Base-by-base conservation (phyloP, 2,113 vertebrate species). In the Trichomycterus rosablanca region DNA sequence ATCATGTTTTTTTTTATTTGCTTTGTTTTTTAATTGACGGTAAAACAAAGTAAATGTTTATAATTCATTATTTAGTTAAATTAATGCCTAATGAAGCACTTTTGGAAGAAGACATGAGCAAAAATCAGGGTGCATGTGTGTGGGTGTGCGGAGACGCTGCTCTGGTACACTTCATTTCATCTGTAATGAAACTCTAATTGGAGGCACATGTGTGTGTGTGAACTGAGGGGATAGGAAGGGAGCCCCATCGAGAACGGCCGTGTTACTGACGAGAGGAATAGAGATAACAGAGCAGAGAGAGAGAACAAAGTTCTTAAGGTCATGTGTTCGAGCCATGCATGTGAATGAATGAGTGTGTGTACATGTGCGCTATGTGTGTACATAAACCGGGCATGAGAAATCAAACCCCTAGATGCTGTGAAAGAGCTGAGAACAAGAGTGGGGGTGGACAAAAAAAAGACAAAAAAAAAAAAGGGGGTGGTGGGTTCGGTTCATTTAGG, bases 371-470 rank as follows among this genome's bases (percentile, higher is more conserved):
- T 28, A 49, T 53, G 63, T 42, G 16, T 61, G 75, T 39, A 39
- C 55, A 30, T 75, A 20, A 70, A 55, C 78, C 65, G 80, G 83
- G 83, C 81, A 85, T 85, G 84, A 81, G 83, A 88, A 84, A 62
- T 76, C 74, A 85, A 84, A 83, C 82, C 73, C 75, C 64, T 56
- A 72, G 11, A 75, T 77, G 76, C 66, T 80, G 77, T 71, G 39
- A 79, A 59, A 70, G 72, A 64, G 77, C 76, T 84, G 85, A 81
- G 81, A 83, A 84, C 40, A 45, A 28, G 68, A 76, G 58, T 70
- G 70, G 74, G 77, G 73, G 46, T 51, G 54, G 49, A 39, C 23
- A 30, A 43, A 26, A 61, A 42, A 40, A 45, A 55, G 15, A n/a
- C n/a, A n/a, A n/a, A n/a, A n/a, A 32, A 30, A 43, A 26, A 61